Evolutionary conservation across 2,888 invertebrate species (phyloP).

Genomic region (Myopa testacea): DNA sequence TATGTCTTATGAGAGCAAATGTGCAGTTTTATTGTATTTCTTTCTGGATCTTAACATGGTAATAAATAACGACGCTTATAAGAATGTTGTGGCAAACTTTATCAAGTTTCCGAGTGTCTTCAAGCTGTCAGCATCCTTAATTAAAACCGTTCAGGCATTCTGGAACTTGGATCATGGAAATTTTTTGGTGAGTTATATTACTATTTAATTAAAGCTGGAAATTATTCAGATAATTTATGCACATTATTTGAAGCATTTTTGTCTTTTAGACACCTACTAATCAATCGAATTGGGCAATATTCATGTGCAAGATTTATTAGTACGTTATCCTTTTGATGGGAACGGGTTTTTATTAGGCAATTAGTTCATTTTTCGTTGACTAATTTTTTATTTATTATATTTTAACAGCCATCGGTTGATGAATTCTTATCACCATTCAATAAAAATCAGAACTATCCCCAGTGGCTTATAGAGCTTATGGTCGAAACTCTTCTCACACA

Average conservation of each 20-base stretch:
- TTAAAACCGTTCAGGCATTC: conserved; percentile 85
- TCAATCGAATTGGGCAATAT: too few relatives aligned
- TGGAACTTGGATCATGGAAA: conserved; percentile 91
- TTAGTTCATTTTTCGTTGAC: not conserved
- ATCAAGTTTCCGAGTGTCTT: conserved; percentile 86
- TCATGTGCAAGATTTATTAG: too few relatives aligned
- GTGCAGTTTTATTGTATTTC: conserved; percentile 83
- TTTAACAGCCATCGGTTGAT: conserved; percentile 56
- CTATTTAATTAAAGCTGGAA: not conserved
- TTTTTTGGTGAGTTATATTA: conserved; percentile 74
- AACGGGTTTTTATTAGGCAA: too few relatives aligned
- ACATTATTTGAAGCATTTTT: too few relatives aligned
- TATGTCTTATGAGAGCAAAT: conserved; percentile 78
- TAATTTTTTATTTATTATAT: conserved; percentile 10
- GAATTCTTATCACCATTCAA: conserved; percentile 62
- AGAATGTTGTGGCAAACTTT: conserved; percentile 76
- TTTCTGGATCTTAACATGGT: conserved; percentile 83
- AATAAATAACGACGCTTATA: conserved; percentile 72
- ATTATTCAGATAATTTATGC: not conserved
- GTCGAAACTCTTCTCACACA: conserved; percentile 59
- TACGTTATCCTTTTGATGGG: too few relatives aligned
- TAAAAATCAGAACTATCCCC: conserved; percentile 51
- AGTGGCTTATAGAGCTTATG: conserved; percentile 65
- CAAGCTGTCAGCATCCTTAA: conserved; percentile 78
- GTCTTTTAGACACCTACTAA: too few relatives aligned